A percentile compares a stretch with the other conserved stretches of the same genome.
Conservation (phyloP, 2,797 vertebrate genomes). For the Potorous gilbertii region DNA sequence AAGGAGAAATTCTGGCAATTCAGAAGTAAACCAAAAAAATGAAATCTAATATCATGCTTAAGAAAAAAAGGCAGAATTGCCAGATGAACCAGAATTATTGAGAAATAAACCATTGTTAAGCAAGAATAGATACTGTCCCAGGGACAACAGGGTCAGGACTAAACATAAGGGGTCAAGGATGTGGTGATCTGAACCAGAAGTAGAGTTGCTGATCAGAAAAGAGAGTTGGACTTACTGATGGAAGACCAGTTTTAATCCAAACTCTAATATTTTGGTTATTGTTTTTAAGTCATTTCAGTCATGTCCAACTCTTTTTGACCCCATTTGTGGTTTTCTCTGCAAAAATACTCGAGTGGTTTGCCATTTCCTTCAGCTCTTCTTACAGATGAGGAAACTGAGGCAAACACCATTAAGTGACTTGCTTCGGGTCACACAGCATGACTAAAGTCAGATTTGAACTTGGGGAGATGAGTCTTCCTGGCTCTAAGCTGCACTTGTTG, state of each 20-base stretch:
- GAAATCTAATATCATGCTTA: not conserved
- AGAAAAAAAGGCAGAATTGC: not conserved
- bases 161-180: not conserved
- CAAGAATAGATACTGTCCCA: not conserved
- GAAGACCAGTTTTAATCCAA: not conserved
- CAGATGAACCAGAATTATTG: not conserved
- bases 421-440: not conserved
- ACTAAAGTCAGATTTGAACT: not conserved
- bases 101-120: not conserved
- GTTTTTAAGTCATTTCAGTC: not conserved
- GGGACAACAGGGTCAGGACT: not conserved
- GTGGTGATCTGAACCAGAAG: not conserved
- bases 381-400: not conserved
- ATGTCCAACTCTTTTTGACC: not conserved
- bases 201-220: not conserved
- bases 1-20: not conserved
- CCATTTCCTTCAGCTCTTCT: not conserved
- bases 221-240: not conserved
- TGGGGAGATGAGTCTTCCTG: not conserved
- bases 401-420: not conserved
- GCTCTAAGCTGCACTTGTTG: not conserved
- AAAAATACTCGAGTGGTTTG: not conserved
- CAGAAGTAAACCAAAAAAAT: not conserved
- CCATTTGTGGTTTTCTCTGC: not conserved
- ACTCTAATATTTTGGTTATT: not conserved